These are phyloP conservation scores for Platichthys stellatus DNA, from an alignment of 2,113 vertebrate species.

Conservation along the genomic window DNA sequence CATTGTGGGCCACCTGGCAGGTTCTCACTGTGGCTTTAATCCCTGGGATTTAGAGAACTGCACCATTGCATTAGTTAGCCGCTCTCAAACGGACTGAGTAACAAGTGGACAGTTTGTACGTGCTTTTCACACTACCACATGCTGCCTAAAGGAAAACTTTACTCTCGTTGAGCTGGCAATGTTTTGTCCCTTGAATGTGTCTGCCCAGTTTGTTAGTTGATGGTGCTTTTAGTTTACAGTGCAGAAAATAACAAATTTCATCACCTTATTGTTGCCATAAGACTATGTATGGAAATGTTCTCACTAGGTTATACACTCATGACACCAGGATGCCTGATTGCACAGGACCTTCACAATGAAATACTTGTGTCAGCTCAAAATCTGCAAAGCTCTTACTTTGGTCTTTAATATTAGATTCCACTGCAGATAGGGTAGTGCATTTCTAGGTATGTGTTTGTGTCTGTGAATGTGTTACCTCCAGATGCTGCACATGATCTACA, in stretches of 20 bases:
- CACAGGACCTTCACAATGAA: not conserved
- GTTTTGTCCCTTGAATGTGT: not conserved
- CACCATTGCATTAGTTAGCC: conserved; percentile 31
- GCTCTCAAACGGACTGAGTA: conserved; percentile 7
- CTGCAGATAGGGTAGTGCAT: not conserved
- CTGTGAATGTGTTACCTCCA: not conserved
- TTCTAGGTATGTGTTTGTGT: not conserved
- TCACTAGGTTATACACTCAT: not conserved
- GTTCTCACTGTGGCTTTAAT: conserved; percentile 60
- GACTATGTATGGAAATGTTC: not conserved
- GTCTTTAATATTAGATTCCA: not conserved
- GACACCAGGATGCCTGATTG: not conserved
- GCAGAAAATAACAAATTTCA: no score
- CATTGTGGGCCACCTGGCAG: conserved; percentile 54
- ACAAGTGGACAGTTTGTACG: not conserved
- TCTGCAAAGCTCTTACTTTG: not conserved
- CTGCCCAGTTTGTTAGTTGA: not conserved
- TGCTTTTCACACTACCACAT: not conserved
- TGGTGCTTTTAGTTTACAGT: no score
- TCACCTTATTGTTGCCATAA: no score
- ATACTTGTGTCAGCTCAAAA: not conserved
- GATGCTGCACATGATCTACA: not conserved
- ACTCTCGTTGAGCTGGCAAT: not conserved
- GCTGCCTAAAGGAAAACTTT: not conserved
- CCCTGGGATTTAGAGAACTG: conserved; percentile 50